Evolutionary conservation across 2,113 vertebrate genomes (phyloP).

Genomic region (Camelus dromedarius): DNA sequence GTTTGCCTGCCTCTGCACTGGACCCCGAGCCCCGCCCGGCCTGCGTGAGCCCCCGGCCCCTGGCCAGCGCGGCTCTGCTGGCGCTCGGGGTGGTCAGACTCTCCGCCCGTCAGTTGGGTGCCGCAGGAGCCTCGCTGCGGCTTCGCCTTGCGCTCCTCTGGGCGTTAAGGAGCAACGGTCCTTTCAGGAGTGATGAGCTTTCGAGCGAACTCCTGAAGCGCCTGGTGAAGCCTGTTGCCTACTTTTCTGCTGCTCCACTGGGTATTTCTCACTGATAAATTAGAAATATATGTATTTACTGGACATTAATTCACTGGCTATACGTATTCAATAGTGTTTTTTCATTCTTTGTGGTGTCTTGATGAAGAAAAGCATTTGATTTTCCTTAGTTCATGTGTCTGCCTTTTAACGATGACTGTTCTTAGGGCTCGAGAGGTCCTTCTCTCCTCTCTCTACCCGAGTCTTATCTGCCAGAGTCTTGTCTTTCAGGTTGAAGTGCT

Average conservation of each 20-base stretch:
- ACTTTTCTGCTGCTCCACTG: neutral
- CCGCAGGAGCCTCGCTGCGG: neutral
- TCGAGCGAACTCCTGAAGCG: neutral
- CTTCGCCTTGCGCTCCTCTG: neutral
- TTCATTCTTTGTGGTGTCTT: neutral
- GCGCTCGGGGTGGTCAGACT: neutral
- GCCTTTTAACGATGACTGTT: neutral
- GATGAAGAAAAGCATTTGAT: neutral
- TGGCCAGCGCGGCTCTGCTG: neutral
- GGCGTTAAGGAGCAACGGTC: neutral
- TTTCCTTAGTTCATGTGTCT: neutral
- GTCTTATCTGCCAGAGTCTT: neutral
- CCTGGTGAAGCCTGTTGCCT: neutral
- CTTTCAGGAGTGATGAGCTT: neutral
- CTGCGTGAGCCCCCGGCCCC: too few species aligned
- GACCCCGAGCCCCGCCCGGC: too few species aligned
- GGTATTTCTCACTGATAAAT: neutral
- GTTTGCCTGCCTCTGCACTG: fast-evolving
- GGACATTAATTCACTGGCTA: neutral
- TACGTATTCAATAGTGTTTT: neutral
- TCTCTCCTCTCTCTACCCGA: neutral
- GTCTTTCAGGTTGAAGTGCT: neutral
- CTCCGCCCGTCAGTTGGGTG: neutral
- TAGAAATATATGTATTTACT: neutral
- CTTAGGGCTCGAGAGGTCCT: neutral